phyloP scores from a whole-genome alignment of 2,797 vertebrate species.

The Halcyon chelicuti region DNA sequence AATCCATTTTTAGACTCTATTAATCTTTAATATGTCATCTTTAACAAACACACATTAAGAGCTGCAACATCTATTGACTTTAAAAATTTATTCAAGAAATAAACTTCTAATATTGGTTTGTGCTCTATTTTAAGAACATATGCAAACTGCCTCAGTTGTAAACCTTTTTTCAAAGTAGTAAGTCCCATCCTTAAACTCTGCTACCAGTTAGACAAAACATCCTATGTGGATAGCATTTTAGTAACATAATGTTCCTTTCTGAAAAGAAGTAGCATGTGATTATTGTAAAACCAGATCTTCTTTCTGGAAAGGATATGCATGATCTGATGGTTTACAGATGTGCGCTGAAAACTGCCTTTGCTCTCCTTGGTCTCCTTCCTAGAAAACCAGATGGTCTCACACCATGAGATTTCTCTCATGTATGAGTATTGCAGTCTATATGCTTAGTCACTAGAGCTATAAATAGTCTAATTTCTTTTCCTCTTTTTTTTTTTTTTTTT shows the following conservation, averaged over 20 bases:
- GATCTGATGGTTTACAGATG: slow-evolving; percentile 29
- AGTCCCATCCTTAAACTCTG: background rate
- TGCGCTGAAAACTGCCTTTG: background rate
- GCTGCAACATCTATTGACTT: background rate
- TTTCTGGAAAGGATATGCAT: background rate
- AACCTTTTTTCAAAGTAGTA: background rate
- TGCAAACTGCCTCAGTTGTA: background rate
- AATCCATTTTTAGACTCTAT: background rate
- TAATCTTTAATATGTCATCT: background rate
- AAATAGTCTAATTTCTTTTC: slow-evolving; percentile 2
- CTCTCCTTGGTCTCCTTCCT: background rate
- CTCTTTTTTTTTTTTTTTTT: background rate
- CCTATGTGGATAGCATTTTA: background rate
- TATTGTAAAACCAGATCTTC: background rate
- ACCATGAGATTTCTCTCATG: background rate
- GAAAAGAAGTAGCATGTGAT: background rate
- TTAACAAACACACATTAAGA: background rate
- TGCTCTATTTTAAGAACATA: background rate
- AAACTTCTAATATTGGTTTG: background rate
- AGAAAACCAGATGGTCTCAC: background rate
- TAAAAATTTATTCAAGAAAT: background rate
- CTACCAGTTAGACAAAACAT: background rate
- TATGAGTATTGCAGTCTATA: background rate
- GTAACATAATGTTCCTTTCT: background rate
- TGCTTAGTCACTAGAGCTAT: slow-evolving; percentile 53